These are phyloP conservation scores for Sphaeramia orbicularis DNA, from an alignment of 2,797 vertebrate genomes.

Conservation along the genomic window DNA sequence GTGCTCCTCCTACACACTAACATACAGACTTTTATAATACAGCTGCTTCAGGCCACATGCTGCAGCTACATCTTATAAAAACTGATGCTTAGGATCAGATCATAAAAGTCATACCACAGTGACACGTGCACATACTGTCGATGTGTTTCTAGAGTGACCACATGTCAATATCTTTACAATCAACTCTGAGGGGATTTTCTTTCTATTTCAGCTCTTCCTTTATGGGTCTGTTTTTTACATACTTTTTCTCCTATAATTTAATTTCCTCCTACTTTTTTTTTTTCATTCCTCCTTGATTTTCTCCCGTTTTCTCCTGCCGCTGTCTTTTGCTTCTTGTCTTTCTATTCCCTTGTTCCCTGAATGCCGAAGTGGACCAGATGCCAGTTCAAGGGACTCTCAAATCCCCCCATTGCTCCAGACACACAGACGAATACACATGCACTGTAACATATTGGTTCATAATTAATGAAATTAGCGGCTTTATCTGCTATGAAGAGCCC, in stretches of 20 bases:
- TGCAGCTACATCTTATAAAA: not conserved
- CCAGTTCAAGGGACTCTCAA: conserved; percentile 87
- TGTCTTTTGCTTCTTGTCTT: conserved; percentile 24
- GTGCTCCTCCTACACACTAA: not conserved
- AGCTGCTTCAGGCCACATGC: not conserved
- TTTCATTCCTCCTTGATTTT: conserved; percentile 37
- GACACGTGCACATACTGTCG: not conserved
- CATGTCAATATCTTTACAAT: not conserved
- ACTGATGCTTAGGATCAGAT: not conserved
- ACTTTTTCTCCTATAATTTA: no score
- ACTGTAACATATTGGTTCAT: conserved; percentile 96
- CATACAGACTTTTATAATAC: not conserved
- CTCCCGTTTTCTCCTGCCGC: conserved; percentile 35
- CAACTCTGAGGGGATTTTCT: not conserved
- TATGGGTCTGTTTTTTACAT: not conserved
- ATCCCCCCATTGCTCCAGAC: conserved; percentile 56
- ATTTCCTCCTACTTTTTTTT: conserved; percentile 27
- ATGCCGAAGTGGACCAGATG: conserved; percentile 89
- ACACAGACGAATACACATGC: conserved; percentile 68
- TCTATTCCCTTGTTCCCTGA: conserved; percentile 49
- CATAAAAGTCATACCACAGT: not conserved
- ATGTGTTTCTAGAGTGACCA: not conserved
- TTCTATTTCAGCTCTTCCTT: not conserved
- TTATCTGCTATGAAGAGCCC: conserved; percentile 95
- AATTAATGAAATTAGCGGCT: conserved; percentile 99